Base-by-base conservation (phyloP, 92 coral and sea anemone genomes). In the Zoanthus sansibaricus region DNA sequence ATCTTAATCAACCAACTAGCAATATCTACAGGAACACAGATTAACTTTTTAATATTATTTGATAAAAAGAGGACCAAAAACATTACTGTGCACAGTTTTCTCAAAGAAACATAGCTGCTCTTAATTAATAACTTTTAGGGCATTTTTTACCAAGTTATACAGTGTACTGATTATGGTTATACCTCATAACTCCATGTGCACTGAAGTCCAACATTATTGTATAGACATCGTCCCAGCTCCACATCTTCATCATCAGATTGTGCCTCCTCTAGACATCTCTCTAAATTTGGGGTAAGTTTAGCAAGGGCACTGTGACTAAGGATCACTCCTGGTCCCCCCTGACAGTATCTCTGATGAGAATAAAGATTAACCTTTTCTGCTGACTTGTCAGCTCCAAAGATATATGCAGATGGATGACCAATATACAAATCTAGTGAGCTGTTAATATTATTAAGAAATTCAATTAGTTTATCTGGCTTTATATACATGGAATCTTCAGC, bases 141-240 rank as follows among this genome's bases (percentile, higher is more conserved):
- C 7, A 49, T 49, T 11, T 49, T 49, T 11, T 49, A 11, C 9
- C 1, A 49, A 49, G 9, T 48, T 48, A 0, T 48, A 48, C 52
- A 48, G n/a, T n/a, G 54, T 49, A 49, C 6, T 49, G 54, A 49
- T 6, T 11, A 20, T 1, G 3, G 7, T 69, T 85, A 64, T 76
- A 97, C 99, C 99, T 97, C 98, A 77, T 97, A 93, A 61, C 98
- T 91, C 99, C 99, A 97, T 0, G 99, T 93, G 82, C 99, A 97
- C 86, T 97, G 99, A 46, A 97, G 64, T 15, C 93, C 87, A 77
- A 95, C 73, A 64, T 92, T 91, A 25, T 83, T 95, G 78, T 73
- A 86, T 48, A 97, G 84, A 79, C 99, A 97, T 83, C 98, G 89
- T 1, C 98, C 99, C 11, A 97, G 92, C 64, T 97, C 99, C 12